Percentiles rank a stretch among this genome's conserved stretches.
These are phyloP conservation scores for Harpalus rufipes DNA, from an alignment of 2,888 invertebrate genomes.

Conservation along the genomic window DNA sequence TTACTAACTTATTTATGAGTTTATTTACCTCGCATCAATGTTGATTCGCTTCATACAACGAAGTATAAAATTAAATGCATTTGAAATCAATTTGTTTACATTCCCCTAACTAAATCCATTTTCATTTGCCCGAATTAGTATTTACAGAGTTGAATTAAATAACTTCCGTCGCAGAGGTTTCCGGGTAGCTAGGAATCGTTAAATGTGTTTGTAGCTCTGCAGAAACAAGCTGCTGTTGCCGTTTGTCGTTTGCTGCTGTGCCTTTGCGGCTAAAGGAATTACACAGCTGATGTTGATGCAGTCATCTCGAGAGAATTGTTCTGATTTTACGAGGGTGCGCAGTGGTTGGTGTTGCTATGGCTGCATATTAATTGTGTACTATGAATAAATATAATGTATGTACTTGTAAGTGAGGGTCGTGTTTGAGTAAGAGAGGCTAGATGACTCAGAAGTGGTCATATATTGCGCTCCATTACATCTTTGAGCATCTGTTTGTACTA, in stretches of 20 bases:
- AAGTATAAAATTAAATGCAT: background rate
- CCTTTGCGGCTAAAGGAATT: background rate
- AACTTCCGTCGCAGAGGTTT: background rate
- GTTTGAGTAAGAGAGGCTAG: too few species aligned
- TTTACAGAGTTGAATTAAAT: background rate
- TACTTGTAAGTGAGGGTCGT: too few species aligned
- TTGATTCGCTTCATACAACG: background rate
- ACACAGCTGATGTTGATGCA: background rate
- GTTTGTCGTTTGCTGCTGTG: background rate
- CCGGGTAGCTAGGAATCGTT: background rate
- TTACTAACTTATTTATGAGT: background rate
- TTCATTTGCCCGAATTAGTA: background rate
- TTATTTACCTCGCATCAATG: background rate
- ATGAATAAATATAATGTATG: too few species aligned
- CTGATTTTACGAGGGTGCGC: background rate
- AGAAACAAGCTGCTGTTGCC: background rate
- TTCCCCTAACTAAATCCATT: background rate
- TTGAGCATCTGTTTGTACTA: too few species aligned
- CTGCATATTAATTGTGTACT: too few species aligned
- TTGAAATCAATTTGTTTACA: background rate
- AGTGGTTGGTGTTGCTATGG: background rate
- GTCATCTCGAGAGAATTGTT: background rate
- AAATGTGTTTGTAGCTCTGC: background rate
- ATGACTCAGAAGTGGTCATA: too few species aligned
- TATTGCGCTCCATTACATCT: too few species aligned